phyloP scores from a whole-genome alignment of 2,113 vertebrate species.

The Podilymbus podiceps region DNA sequence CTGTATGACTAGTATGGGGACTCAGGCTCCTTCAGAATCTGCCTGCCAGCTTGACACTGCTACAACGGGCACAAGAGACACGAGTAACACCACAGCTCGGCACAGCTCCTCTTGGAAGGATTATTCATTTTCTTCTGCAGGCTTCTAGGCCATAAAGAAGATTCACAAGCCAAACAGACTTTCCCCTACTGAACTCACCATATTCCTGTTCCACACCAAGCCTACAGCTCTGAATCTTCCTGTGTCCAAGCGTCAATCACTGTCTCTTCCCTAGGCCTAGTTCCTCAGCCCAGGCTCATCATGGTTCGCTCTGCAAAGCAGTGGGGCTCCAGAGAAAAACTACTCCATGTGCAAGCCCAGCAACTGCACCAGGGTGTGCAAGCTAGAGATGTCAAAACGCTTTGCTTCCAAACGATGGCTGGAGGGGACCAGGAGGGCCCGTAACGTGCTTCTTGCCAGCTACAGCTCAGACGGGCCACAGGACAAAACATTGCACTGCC shows the following conservation, averaged over 20 bases:
- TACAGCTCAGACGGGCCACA: not conserved
- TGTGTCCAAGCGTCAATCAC: not conserved
- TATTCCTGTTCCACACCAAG: not conserved
- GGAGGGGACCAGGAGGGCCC: not conserved
- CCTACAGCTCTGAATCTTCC: not conserved
- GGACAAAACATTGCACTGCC: not conserved
- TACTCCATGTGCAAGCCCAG: not conserved
- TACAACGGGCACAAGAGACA: not conserved
- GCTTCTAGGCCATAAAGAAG: not conserved
- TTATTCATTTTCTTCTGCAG: not conserved
- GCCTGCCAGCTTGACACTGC: not conserved
- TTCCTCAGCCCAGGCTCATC: not conserved
- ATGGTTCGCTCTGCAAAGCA: not conserved
- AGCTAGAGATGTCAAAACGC: not conserved
- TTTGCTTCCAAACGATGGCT: not conserved
- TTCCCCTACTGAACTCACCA: not conserved
- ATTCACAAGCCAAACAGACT: not conserved
- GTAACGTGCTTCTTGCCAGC: not conserved
- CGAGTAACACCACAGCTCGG: not conserved
- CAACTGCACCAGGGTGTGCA: not conserved
- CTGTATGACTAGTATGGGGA: fast-evolving
- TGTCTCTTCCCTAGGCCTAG: not conserved
- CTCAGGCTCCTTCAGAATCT: not conserved
- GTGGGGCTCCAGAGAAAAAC: not conserved
- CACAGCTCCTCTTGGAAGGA: not conserved